Evolutionary conservation across 2,888 invertebrate genomes (phyloP).

Genomic region (Dione juno): DNA sequence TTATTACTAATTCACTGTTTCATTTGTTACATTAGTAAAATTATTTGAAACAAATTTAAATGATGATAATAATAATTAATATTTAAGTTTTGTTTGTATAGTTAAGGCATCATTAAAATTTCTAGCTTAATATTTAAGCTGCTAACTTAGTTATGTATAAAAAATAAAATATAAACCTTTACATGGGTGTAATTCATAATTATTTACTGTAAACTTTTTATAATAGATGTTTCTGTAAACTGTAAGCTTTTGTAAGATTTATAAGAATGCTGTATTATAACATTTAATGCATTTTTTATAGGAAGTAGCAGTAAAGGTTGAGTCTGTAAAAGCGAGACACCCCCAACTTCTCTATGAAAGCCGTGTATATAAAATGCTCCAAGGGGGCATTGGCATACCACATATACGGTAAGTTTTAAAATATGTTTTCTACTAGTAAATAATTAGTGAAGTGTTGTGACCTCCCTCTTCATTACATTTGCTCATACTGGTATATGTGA

Average conservation of each 20-base stretch:
- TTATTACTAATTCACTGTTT: neutral
- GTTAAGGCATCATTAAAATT: too few species aligned
- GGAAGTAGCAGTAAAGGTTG: slow-evolving; percentile 99
- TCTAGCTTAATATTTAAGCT: too few species aligned
- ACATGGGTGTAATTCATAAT: neutral
- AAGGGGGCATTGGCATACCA: slow-evolving; percentile 98
- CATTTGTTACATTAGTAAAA: neutral
- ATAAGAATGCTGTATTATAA: neutral
- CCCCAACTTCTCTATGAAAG: slow-evolving; percentile 99
- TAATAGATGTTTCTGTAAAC: too few species aligned
- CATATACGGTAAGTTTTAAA: slow-evolving; percentile 90
- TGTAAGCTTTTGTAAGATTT: too few species aligned
- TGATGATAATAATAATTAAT: neutral
- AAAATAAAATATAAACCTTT: neutral
- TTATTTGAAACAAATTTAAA: neutral
- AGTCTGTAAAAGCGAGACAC: slow-evolving; percentile 97
- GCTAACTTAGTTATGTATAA: neutral
- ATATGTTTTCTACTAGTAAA: neutral
- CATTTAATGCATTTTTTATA: slow-evolving; percentile 68
- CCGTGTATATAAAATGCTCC: slow-evolving; percentile 98
- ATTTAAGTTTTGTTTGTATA: neutral
- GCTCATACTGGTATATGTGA: too few species aligned
- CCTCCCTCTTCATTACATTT: too few species aligned
- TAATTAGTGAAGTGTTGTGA: too few species aligned
- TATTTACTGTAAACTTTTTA: neutral